Conservation (phyloP, 2,888 invertebrate genomes). For the Azorinus chamasolen region DNA sequence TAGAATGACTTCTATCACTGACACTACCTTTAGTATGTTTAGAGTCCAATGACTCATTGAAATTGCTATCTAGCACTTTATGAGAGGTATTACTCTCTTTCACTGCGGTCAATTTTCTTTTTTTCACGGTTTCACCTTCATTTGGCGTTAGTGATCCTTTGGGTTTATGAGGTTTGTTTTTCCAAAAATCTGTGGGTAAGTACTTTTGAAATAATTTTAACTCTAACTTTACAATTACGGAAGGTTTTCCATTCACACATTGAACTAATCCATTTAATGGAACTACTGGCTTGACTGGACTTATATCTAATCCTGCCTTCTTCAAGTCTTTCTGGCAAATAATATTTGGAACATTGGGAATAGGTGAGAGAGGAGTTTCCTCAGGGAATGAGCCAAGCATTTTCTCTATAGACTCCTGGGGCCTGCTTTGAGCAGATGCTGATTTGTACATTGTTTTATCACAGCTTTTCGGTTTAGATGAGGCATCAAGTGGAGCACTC, state of each 20-base stretch:
- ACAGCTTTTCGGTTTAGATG: slow-evolving; percentile 1
- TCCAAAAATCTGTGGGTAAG: slow-evolving; percentile 23
- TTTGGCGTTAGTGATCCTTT: slow-evolving; percentile 2
- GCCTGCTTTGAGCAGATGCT: slow-evolving; percentile 6
- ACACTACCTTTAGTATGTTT: slow-evolving; percentile 38
- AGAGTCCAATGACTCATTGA: slow-evolving; percentile 17
- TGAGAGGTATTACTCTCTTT: slow-evolving; percentile 6
- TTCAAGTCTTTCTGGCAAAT: slow-evolving; percentile 10
- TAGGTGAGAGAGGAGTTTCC: slow-evolving; percentile 53
- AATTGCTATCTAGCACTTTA: slow-evolving; percentile 40
- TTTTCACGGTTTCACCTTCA: background rate
- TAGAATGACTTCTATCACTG: background rate
- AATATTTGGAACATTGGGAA: slow-evolving; percentile 36
- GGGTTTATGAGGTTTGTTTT: slow-evolving; percentile 17
- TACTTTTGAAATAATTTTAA: slow-evolving; percentile 47
- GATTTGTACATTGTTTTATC: background rate
- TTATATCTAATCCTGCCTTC: slow-evolving; percentile 33
- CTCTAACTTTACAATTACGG: slow-evolving; percentile 63
- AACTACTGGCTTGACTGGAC: slow-evolving; percentile 29
- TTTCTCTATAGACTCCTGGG: slow-evolving; percentile 35
- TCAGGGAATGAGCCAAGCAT: slow-evolving; percentile 46
- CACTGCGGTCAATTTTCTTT: too few species aligned
- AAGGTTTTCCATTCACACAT: slow-evolving; percentile 52
- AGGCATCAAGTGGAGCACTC: background rate
- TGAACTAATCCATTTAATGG: slow-evolving; percentile 46